Conservation (phyloP, 2,888 invertebrate genomes). For the Folsomia manolachei region DNA sequence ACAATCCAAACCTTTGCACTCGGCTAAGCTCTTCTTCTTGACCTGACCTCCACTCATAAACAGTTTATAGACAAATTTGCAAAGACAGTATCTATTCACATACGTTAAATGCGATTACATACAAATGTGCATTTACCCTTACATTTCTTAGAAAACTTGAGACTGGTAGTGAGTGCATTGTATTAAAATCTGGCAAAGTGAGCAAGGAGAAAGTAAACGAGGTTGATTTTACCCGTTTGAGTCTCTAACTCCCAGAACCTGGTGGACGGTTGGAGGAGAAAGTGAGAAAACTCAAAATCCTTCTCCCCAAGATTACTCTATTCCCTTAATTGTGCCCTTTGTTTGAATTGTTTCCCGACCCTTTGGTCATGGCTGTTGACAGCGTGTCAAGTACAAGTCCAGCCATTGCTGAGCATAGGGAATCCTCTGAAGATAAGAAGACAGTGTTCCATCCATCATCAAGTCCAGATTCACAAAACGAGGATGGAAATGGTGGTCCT, state of each 20-base stretch:
- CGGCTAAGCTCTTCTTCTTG: too few relatives aligned
- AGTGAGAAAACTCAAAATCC: too few relatives aligned
- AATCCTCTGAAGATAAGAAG: conserved; percentile 33
- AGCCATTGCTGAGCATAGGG: conserved; percentile 44
- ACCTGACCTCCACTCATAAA: too few relatives aligned
- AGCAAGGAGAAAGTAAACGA: not conserved
- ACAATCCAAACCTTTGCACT: too few relatives aligned
- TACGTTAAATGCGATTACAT: too few relatives aligned
- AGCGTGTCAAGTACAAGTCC: conserved; percentile 43
- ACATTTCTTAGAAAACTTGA: too few relatives aligned
- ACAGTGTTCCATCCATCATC: conserved; percentile 29
- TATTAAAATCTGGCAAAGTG: not conserved
- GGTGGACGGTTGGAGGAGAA: not conserved
- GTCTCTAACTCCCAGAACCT: not conserved
- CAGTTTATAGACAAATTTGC: too few relatives aligned
- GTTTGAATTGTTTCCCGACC: not conserved
- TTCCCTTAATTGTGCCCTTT: not conserved
- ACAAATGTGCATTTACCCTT: too few relatives aligned
- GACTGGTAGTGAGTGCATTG: not conserved
- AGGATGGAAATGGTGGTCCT: conserved; percentile 11
- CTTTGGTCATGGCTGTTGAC: conserved; percentile 47
- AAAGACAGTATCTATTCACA: too few relatives aligned
- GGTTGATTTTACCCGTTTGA: not conserved
- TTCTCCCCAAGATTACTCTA: conserved; percentile 1
- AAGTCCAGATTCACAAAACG: conserved; percentile 26